phyloP scores from a whole-genome alignment of 2,113 vertebrate species.

The Neofelis nebulosa region DNA sequence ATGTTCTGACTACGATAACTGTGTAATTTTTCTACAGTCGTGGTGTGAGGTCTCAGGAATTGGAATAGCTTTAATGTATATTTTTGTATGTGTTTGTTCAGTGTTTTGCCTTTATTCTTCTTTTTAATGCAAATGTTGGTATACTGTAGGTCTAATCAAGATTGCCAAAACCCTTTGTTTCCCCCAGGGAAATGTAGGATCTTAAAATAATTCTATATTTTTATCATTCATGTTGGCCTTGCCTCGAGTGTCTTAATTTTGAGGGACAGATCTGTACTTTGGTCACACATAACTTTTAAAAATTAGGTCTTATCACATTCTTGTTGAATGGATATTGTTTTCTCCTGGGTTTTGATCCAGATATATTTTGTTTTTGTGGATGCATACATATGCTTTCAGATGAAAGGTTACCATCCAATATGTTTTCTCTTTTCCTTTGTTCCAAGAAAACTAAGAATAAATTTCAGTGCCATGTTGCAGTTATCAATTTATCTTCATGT shows the following conservation, averaged over 20 bases:
- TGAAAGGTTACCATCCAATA: conserved; percentile 4
- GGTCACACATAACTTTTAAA: not conserved
- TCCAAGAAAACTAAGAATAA: conserved; percentile 37
- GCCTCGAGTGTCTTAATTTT: not conserved
- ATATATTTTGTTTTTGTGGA: not conserved
- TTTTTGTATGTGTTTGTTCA: not conserved
- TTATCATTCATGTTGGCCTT: not conserved
- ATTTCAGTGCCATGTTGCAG: not conserved
- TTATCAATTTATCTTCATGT: conserved; percentile 16
- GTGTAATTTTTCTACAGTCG: not conserved
- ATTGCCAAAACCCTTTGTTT: not conserved
- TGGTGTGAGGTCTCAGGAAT: not conserved
- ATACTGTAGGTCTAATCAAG: not conserved
- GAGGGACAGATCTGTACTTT: not conserved
- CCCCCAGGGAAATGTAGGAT: accelerated
- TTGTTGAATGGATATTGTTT: conserved; percentile 22
- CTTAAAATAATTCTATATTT: not conserved
- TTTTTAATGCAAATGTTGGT: not conserved
- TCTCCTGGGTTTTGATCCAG: not conserved
- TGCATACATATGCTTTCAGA: not conserved
- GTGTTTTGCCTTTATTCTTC: not conserved
- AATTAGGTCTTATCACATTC: not conserved
- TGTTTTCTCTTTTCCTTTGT: conserved; percentile 13
- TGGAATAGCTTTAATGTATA: not conserved
- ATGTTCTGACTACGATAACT: not conserved